Conservation (phyloP, 2,888 invertebrate genomes). For the Boloria selene region DNA sequence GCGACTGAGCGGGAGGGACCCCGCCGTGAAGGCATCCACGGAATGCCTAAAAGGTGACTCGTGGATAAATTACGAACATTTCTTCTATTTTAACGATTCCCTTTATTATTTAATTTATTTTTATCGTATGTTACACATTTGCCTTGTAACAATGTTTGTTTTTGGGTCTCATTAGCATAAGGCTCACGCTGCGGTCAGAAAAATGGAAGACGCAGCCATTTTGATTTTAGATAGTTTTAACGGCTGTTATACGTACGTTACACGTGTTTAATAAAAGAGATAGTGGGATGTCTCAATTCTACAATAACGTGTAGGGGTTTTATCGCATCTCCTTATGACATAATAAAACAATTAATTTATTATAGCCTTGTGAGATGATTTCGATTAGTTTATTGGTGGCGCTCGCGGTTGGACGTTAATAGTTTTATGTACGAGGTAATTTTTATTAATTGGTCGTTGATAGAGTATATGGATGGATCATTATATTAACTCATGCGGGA, state of each 20-base stretch:
- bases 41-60: conserved; percentile 82
- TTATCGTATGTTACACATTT: conserved; percentile 82
- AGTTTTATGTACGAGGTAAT: conserved; percentile 75
- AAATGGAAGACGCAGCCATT: conserved; percentile 64
- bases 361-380: conserved; percentile 68
- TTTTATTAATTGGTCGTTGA: conserved; percentile 78
- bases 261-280: conserved; percentile 72
- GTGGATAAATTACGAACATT: conserved; percentile 81
- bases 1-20: conserved; percentile 75
- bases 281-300: conserved; percentile 80
- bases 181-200: conserved; percentile 70
- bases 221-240: conserved; percentile 70
- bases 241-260: conserved; percentile 62
- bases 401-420: conserved; percentile 72
- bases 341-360: conserved; percentile 82
- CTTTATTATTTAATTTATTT: conserved; percentile 83
- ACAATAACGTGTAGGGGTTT: conserved; percentile 75
- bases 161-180: conserved; percentile 80
- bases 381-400: conserved; percentile 72
- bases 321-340: conserved; percentile 72
- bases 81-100: conserved; percentile 82
- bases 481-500: conserved; percentile 66
- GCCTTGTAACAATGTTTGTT: conserved; percentile 81
- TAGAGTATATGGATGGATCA: conserved; percentile 58
- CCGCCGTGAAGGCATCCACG: conserved; percentile 78